Evolutionary conservation across 2,797 vertebrate genomes (phyloP), one percentile per base, ranked within the genome.

Genomic region (Anas georgica): DNA sequence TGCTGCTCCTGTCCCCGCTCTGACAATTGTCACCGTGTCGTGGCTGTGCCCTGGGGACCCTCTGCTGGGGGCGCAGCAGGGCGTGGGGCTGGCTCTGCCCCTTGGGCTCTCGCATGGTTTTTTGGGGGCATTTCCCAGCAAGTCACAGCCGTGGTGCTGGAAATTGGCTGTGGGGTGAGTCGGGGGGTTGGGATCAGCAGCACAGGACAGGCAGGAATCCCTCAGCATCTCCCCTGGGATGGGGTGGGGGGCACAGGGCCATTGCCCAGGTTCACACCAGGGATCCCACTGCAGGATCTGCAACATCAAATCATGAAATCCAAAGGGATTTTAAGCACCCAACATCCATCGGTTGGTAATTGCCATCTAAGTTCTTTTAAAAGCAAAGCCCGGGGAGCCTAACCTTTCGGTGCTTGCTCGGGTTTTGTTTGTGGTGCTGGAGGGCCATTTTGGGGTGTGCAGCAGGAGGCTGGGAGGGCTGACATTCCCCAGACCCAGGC

Each of bases 181-280:
- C 5, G 8, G 16, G 50, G 18, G 12, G 41, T 22, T 29, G 28
- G 52, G 52, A 17, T 54, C 16, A 54, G 16, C 52, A 54, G 52
- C 28, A 29, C 2, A 4, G 28, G 28, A 23, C 52, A 18, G 52
- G 52, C 9, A 10, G 28, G 54, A 20, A 18, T 12, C 29, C 29
- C 29, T 29, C 18, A 17, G 35, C 17, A 20, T 6, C 17, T 5
- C 17, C 12, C 12, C 29, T 14, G 62, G 28, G 68, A 50, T 86
- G 37, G 58, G 46, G 6, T 16, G 10, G 16, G 23, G 23, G 23
- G 14, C 4, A 18, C 26, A 29, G 46, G 28, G 21, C 28, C 13
- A 3, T 56, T 4, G 22, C 48, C 35, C 41, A 43, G 55, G 33
- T 15, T 86, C 28, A 2, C 0, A 0, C 37, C 1, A 0, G 7